Evolutionary conservation across 2,888 invertebrate species (phyloP).

Genomic region (Temnothorax rugatulus): DNA sequence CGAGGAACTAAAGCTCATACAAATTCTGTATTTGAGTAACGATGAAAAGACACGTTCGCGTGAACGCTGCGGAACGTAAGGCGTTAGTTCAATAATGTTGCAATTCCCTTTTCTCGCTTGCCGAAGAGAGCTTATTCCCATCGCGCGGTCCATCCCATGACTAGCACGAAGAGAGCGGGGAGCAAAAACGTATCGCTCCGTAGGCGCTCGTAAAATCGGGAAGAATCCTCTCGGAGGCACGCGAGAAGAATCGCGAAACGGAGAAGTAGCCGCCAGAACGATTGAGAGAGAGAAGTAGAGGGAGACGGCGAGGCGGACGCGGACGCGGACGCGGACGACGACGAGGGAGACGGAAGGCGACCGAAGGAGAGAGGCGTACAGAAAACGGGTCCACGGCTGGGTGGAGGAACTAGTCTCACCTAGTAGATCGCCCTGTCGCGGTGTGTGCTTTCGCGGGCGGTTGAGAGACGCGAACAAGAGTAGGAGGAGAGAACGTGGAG

Average conservation of each 20-base stretch:
- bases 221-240: slow-evolving; percentile 49
- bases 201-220: slow-evolving; percentile 50
- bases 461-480: slow-evolving; percentile 56
- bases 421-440: slow-evolving; percentile 77
- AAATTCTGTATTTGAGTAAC: background rate
- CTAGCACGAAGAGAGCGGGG: background rate
- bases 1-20: background rate
- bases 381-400: slow-evolving; percentile 77
- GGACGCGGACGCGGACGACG: slow-evolving; percentile 37
- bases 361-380: slow-evolving; percentile 54
- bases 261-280: slow-evolving; percentile 56
- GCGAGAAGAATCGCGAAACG: slow-evolving; percentile 31
- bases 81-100: slow-evolving; percentile 1
- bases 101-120: slow-evolving; percentile 9
- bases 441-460: slow-evolving; percentile 71
- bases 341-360: slow-evolving; percentile 42
- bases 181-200: slow-evolving; percentile 11
- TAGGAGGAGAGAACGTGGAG: slow-evolving; percentile 70
- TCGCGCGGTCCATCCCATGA: background rate
- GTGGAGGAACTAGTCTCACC: slow-evolving; percentile 79
- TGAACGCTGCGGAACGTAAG: background rate
- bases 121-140: slow-evolving; percentile 1
- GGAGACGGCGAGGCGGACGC: slow-evolving; percentile 48
- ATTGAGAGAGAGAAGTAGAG: slow-evolving; percentile 58
- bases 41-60: slow-evolving; percentile 1